Evolutionary conservation across 2,888 invertebrate species (phyloP).

Genomic region (Himalopsyche kuldschensis): DNA sequence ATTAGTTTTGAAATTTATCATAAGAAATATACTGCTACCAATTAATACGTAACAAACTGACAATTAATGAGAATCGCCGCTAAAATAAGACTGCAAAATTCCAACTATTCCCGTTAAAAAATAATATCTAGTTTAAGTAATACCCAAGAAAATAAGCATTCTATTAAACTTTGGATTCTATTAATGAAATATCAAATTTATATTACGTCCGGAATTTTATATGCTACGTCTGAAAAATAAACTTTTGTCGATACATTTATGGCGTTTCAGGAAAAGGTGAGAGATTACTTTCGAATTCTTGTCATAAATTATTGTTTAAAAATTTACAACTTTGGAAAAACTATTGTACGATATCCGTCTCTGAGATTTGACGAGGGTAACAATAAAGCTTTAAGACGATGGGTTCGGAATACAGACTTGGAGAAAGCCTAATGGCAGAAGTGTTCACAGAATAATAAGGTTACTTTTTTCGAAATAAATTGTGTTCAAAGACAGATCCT

Average conservation of each 20-base stretch:
- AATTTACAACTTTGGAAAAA: constrained; percentile 22
- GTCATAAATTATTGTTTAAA: constrained; percentile 11
- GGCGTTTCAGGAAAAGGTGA: background rate
- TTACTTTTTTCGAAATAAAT: background rate
- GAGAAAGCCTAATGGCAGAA: background rate
- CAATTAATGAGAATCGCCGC: too few relatives aligned
- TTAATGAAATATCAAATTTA: too few relatives aligned
- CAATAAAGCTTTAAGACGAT: constrained; percentile 1
- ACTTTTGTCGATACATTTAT: background rate
- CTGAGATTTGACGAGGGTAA: constrained; percentile 25
- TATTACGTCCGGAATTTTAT: background rate
- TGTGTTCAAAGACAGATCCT: background rate
- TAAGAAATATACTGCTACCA: too few relatives aligned
- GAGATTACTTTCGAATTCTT: background rate
- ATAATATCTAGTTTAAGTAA: too few relatives aligned
- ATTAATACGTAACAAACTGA: too few relatives aligned
- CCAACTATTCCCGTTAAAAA: too few relatives aligned
- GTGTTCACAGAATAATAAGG: background rate
- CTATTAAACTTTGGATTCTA: too few relatives aligned
- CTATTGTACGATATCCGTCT: constrained; percentile 13
- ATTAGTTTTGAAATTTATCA: too few relatives aligned
- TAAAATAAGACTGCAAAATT: too few relatives aligned
- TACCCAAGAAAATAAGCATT: too few relatives aligned
- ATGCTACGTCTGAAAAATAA: background rate
- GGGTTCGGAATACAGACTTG: background rate